Base-by-base conservation (phyloP, 2,113 vertebrate species). In the Eudyptes chrysolophus region DNA sequence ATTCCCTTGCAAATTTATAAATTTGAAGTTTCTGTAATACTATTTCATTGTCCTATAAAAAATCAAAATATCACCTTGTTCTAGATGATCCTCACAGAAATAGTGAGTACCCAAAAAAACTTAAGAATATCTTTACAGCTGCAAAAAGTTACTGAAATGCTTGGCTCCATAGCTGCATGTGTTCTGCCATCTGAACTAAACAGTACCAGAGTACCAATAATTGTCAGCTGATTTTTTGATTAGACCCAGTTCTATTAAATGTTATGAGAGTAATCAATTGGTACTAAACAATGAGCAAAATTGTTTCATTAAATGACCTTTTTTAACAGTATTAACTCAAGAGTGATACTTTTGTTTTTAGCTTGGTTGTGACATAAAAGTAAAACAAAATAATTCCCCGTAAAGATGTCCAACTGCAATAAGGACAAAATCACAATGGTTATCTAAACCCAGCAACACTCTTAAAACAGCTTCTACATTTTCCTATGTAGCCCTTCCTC, bases 181-280 rank as follows among this genome's bases (percentile, higher is more conserved):
- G 13, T 78, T 87, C 58, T 87, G 60, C 36, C 44, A 71, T 89
- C 54, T 84, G 55, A 92, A 29, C 82, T 80, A 89, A 97, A 64
- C 36, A 62, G 36, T 52, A 91, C 6, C 27, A 78, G 40, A 92
- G 27, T 85, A 91, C 94, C 49, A 91, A 24, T 61, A 92, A 94
- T 76, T 97, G 84, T 78, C 89, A 87, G 52, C 26, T 94, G 96
- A 95, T 72, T 69, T 97, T 94, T 91, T 78, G 76, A 91, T 96
- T 95, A 95, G 61, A 84, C 13, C 20, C 49, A 58, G 26, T 42
- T 32, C 10, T 84, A 87, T 62, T 80, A 74, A 84, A 76, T 79
- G 13, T 60, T 94, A 49, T 40, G 27, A 89, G 34, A 65, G 54
- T 70, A 95, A 94, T 94, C 65, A 94, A 84, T 94, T 92, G 52